phyloP scores from a whole-genome alignment of 2,888 invertebrate genomes.

The Candidula unifasciata region DNA sequence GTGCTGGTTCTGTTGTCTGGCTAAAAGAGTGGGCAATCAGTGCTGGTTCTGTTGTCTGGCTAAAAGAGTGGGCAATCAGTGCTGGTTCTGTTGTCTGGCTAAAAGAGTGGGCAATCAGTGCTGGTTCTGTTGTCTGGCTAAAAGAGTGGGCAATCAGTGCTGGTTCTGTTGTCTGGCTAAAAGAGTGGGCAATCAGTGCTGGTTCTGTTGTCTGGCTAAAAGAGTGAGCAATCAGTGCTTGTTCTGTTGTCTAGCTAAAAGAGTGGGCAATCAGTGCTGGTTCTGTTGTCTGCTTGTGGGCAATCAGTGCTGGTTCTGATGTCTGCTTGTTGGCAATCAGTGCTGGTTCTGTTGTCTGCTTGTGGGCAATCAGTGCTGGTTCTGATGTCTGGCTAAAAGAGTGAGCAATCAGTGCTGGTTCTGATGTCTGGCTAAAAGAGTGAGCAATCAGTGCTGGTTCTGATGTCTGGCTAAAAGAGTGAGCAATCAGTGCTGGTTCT shows the following conservation, averaged over 20 bases:
- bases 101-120: slow-evolving; percentile 64
- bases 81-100: slow-evolving; percentile 56
- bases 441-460: slow-evolving; percentile 64
- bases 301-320: slow-evolving; percentile 62
- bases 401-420: slow-evolving; percentile 65
- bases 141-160: slow-evolving; percentile 64
- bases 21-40: slow-evolving; percentile 63
- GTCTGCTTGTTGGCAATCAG: slow-evolving; percentile 60
- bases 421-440: slow-evolving; percentile 56
- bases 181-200: slow-evolving; percentile 64
- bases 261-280: slow-evolving; percentile 65
- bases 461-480: slow-evolving; percentile 58
- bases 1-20: too few relatives aligned
- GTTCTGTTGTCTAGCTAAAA: slow-evolving; percentile 55
- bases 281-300: slow-evolving; percentile 57
- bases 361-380: too few relatives aligned
- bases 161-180: slow-evolving; percentile 56
- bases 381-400: slow-evolving; percentile 55
- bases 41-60: slow-evolving; percentile 57
- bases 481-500: slow-evolving; percentile 63
- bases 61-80: slow-evolving; percentile 63
- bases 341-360: slow-evolving; percentile 55
- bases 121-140: slow-evolving; percentile 56
- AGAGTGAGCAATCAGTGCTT: slow-evolving; percentile 65
- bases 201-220: slow-evolving; percentile 55